These are phyloP conservation scores for Lepidothrix coronata DNA, from an alignment of 2,113 vertebrate species.

Conservation along the genomic window DNA sequence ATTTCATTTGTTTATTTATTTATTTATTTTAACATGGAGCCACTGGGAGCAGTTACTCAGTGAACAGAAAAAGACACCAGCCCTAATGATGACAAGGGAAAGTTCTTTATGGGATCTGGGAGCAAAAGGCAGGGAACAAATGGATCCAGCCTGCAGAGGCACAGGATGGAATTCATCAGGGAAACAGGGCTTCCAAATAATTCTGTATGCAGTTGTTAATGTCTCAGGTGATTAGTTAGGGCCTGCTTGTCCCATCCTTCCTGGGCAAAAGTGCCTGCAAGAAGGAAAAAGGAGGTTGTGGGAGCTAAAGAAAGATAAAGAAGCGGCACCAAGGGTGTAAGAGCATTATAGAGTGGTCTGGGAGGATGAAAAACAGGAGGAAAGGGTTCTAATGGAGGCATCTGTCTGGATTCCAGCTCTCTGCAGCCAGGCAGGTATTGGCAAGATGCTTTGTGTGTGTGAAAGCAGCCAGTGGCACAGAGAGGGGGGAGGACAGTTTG, in stretches of 20 bases:
- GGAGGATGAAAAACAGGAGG: background rate
- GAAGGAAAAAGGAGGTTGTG: background rate
- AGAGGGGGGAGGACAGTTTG: background rate
- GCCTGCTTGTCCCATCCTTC: background rate
- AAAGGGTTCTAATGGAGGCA: background rate
- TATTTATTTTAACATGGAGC: background rate
- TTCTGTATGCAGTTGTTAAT: background rate
- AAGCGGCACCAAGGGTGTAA: accelerated
- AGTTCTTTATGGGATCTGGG: slow-evolving; percentile 1
- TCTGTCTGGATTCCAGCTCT: background rate
- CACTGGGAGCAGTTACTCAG: background rate
- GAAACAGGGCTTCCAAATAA: background rate
- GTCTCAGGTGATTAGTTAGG: background rate
- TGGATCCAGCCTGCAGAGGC: background rate
- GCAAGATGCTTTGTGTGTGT: background rate
- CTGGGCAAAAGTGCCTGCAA: background rate
- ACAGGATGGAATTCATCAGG: background rate
- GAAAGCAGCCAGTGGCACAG: background rate
- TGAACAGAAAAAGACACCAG: background rate
- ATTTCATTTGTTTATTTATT: background rate
- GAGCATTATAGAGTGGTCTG: background rate
- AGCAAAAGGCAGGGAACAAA: slow-evolving; percentile 47
- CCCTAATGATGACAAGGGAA: slow-evolving; percentile 26
- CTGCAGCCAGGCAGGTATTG: background rate
- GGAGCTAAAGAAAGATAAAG: background rate